These are phyloP conservation scores for Drosophila cardini DNA, from an alignment of 1,140 invertebrate species.

Conservation along the genomic window DNA sequence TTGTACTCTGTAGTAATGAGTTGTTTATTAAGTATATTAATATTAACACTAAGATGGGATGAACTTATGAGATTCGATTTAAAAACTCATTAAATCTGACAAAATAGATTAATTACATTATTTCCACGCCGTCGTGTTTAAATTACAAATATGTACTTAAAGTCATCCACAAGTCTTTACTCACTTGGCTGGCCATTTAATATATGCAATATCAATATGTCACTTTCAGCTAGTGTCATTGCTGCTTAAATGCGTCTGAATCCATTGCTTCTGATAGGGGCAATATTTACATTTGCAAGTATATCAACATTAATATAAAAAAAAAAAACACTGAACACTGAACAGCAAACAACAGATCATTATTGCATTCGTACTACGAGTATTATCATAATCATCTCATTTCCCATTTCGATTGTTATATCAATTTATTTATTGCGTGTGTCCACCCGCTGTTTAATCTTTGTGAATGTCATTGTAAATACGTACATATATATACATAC, in stretches of 20 bases:
- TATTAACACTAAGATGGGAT: too few species aligned
- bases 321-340: neutral
- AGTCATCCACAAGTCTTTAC: neutral
- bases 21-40: too few species aligned
- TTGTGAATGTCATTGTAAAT: neutral
- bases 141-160: neutral
- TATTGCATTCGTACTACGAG: conserved; percentile 3
- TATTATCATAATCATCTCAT: conserved; percentile 26
- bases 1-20: too few species aligned
- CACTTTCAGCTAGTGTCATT: conserved; percentile 14
- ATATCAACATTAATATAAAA: neutral
- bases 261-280: neutral
- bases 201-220: conserved; percentile 3
- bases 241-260: neutral
- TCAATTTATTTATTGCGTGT: conserved; percentile 35
- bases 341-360: conserved; percentile 5
- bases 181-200: neutral
- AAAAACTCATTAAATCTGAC: neutral
- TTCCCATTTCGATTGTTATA: conserved; percentile 39
- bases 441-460: conserved; percentile 5
- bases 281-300: conserved; percentile 9
- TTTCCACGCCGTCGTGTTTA: neutral
- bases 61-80: too few species aligned
- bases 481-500: too few species aligned
- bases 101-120: neutral